A percentile compares a stretch with the other conserved stretches of the same genome.
These are phyloP conservation scores for Panurus biarmicus DNA, from an alignment of 2,113 vertebrate species.

Conservation along the genomic window DNA sequence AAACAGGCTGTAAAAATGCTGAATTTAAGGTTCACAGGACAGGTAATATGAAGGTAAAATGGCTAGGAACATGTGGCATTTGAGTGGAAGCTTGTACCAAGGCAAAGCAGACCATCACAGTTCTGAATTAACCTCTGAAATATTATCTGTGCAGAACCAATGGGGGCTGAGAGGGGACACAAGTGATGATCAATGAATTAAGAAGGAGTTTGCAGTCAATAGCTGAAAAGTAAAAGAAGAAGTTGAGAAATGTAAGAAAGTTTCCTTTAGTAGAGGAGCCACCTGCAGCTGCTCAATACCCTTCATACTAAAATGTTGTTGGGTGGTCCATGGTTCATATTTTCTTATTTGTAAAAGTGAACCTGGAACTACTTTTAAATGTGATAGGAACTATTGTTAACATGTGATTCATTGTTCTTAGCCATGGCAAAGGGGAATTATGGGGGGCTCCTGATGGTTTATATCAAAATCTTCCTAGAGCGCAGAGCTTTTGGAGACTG, in stretches of 20 bases:
- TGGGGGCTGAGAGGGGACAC: fast-evolving
- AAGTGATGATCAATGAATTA: not conserved
- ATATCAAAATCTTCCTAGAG: not conserved
- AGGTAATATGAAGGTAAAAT: not conserved
- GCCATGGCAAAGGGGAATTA: not conserved
- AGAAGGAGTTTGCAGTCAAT: not conserved
- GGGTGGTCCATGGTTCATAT: not conserved
- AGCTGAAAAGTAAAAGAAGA: not conserved
- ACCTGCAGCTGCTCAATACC: not conserved
- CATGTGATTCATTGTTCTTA: not conserved
- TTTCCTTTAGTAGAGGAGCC: not conserved
- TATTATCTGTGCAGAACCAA: not conserved
- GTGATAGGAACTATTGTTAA: not conserved
- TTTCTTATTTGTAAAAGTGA: not conserved
- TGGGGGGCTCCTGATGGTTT: not conserved
- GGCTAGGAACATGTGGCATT: not conserved
- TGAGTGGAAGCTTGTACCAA: not conserved
- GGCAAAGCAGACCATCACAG: not conserved
- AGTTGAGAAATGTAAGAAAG: not conserved
- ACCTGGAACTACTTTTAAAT: not conserved
- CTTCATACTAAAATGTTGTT: not conserved
- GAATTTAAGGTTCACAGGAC: not conserved
- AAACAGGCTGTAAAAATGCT: not conserved
- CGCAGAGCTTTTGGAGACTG: not conserved
- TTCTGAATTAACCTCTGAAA: not conserved